Base-by-base conservation (phyloP, 2,113 vertebrate species). In the Mesitornis unicolor region DNA sequence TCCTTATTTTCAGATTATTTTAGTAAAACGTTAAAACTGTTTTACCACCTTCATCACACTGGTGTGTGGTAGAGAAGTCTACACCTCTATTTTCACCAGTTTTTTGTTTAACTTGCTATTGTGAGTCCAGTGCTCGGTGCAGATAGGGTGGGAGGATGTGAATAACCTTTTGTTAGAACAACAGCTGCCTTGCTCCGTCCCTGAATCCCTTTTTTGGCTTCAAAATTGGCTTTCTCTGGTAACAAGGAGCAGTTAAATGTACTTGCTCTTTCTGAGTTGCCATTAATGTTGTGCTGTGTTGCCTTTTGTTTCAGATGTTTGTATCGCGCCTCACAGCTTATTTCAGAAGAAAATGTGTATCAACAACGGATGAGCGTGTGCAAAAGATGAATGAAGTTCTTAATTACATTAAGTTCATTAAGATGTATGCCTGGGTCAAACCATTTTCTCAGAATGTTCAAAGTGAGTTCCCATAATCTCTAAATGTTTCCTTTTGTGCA, bases 301-400 rank as follows among this genome's bases (percentile, higher is more conserved):
- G 29, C 63, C 83, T 96, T 89, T 92, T 80, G 50, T 97, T 97
- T 77, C 95, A 99, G 99, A 99, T 99, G 99, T 98, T 99, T 92
- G 99, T 99, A 28, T 99, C 99, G 0, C 98, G 99, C 56, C 97
- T 99, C 90, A 99, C 99, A 7, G 99, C 98, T 16, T 99, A 98
- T 97, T 99, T 99, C 97, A 98, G 99, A 97, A 98, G 99, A 94
- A 99, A 98, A 87, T 99, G 98, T 12, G 98, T 99, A 29, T 93
- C 98, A 3, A 97, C 98, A 74, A 99, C 99, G 7, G 99, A 99
- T 84, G 97, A 98, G 50, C 99, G 99, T n/a, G 99, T 99, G 50
- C 99, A 99, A 80, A 99, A 99, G 95, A 99, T 99, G 99, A 99
- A 99, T 36, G 99, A 99, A 98, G 98, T 99, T 88, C 98, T 99